Evolutionary conservation across 2,888 invertebrate genomes (phyloP), one percentile per base, ranked within the genome.

Genomic region (Caenorhabditis macrosperma): DNA sequence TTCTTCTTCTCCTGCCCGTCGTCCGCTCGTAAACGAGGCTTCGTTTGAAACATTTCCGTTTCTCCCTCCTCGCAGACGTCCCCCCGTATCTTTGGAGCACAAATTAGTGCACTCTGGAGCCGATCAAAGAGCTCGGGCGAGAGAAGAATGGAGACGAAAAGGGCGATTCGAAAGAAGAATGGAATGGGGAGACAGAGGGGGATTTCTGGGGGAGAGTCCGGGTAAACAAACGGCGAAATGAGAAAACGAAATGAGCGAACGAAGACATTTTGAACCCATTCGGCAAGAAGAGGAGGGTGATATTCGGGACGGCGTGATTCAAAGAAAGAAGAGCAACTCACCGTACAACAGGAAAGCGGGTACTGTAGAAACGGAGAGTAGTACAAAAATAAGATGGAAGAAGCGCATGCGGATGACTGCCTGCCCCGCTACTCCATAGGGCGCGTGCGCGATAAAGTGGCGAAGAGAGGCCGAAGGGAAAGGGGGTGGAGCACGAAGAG

Each of bases 391-490:
- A 38, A 64, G 64, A 57, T 72, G 72, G 72, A 72, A 63, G 72
- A 72, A 72, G 72, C 72, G 72, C 72, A 72, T 72, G 57, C 72
- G 72, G 72, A 72, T 63, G 63, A 72, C 63, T 64, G 5, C 10
- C 41, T 41, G 55, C 52, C n/a, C 69, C 44, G 72, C 72, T 72
- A 72, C 72, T 72, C 72, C 72, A 72, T 72, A 72, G 72, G 72
- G 72, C 72, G 72, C 72, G 63, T 72, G 72, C 72, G 72, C 72
- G 72, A 72, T 64, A 72, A 72, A 72, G 57, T 72, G 72, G 63
- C 72, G 50, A 72, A 63, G 59, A 67, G 67, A 38, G 38, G 54
- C 41, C 35, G 20, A 48, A 55, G 48, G 54, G 52, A n/a, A 59
- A 69, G 30, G 59, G 71, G 46, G 54, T 46, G 63, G 61, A 44